These are phyloP conservation scores for Sarcophaga bullata DNA, from an alignment of 1,140 invertebrate species.

Conservation along the genomic window DNA sequence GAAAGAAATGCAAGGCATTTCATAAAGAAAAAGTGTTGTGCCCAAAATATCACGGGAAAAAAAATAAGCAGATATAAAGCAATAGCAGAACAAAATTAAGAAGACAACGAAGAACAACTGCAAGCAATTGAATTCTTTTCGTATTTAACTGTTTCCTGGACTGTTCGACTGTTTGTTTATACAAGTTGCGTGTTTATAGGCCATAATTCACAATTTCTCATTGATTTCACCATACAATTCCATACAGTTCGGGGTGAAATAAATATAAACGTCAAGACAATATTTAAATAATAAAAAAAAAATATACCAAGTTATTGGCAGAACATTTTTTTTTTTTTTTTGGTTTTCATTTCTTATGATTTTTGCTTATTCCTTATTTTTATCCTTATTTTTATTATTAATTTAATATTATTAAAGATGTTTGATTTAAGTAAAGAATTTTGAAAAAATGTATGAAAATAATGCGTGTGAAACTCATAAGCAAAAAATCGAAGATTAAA, in stretches of 20 bases:
- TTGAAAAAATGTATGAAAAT: too few species aligned
- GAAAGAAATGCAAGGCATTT: too few species aligned
- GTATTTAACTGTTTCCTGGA: not conserved
- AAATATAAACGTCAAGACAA: conserved; percentile 44
- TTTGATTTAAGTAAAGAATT: too few species aligned
- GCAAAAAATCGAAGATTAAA: too few species aligned
- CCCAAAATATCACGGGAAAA: too few species aligned
- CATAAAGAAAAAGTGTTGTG: too few species aligned
- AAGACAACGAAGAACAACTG: too few species aligned
- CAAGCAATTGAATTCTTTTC: too few species aligned
- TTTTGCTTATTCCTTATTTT: not conserved
- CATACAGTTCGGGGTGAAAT: conserved; percentile 41
- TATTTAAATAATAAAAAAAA: conserved; percentile 7
- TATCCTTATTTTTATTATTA: not conserved
- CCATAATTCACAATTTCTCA: conserved; percentile 35
- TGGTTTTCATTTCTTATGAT: not conserved
- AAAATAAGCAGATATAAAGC: too few species aligned
- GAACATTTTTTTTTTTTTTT: not conserved
- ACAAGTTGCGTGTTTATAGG: conserved; percentile 42
- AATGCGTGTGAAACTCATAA: too few species aligned
- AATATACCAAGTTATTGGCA: conserved; percentile 4
- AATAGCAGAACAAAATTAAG: too few species aligned
- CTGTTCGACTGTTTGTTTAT: conserved; percentile 1
- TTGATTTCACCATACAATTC: conserved; percentile 17
- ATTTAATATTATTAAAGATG: not conserved